Base-by-base conservation (phyloP, 2,113 vertebrate species). In the Fregata magnificens region DNA sequence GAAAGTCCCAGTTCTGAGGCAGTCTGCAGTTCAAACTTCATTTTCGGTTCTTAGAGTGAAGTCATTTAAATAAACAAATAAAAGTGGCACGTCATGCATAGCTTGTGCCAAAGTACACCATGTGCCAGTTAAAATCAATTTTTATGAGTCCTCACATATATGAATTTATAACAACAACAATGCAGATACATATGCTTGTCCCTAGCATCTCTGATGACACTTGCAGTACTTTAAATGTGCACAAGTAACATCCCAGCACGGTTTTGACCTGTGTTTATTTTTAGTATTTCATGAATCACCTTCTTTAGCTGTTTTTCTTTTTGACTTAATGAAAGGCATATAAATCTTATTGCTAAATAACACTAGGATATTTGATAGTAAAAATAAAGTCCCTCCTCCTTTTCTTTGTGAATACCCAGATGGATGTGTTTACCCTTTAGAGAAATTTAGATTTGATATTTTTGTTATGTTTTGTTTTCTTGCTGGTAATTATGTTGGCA, bases 401-500 rank as follows among this genome's bases (percentile, higher is more conserved):
- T 63, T 90, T 42, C 58, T 50, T 74, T 89, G n/a, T 93, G 87
- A 59, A 49, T 91, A 96, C 88, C 90, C 90, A 92, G 94, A 97
- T 88, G 95, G 94, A 97, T 97, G 58, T 97, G 83, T 97, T 98
- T 98, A 98, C 91, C 95, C 91, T 96, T 97, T 67, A 80, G 94
- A 97, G 90, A 96, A 88, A 97, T 97, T 96, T 95, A 96, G 93
- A 97, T 97, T 92, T 98, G 97, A 97, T 98, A 67, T 86, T 95
- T 98, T 97, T 97, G 93, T 98, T 97, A 82, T 29, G 10, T 97
- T 98, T 98, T 98, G 96, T 98, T 98, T 98, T 98, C 97, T 97
- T 97, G 91, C 74, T 96, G 95, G 92, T 98, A 98, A 98, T 98
- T 98, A 97, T 95, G 95, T 97, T 98, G 98, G 98, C 98, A 98